Conservation (phyloP, 2,113 vertebrate species). For the Rhinoderma darwinii region DNA sequence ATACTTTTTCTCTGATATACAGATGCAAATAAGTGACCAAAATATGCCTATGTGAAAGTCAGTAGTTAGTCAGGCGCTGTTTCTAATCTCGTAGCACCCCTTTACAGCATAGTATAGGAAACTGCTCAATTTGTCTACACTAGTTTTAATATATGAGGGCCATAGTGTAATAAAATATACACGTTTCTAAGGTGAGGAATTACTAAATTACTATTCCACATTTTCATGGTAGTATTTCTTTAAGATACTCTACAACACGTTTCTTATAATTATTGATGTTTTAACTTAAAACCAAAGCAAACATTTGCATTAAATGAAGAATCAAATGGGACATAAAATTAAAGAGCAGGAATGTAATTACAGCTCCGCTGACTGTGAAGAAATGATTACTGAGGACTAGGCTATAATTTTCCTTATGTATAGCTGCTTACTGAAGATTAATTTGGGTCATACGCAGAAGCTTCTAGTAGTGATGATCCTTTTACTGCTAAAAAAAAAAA, state of each 20-base stretch:
- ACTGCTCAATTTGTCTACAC: too few species aligned
- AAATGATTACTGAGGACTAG: not conserved
- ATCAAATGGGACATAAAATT: conserved; percentile 29
- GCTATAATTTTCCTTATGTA: conserved; percentile 18
- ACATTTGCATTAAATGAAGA: conserved; percentile 28
- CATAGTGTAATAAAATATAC: not conserved
- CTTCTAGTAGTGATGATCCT: too few species aligned
- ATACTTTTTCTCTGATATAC: too few species aligned
- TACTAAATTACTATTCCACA: not conserved
- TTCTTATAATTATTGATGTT: not conserved
- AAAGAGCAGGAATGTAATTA: conserved; percentile 40
- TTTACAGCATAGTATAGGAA: too few species aligned
- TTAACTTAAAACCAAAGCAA: not conserved
- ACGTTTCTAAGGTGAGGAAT: not conserved
- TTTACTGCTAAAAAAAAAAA: not conserved
- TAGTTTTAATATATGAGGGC: too few species aligned
- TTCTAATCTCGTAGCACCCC: too few species aligned
- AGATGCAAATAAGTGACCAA: too few species aligned
- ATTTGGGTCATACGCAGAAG: not conserved
- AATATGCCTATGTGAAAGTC: too few species aligned
- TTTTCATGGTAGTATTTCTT: not conserved
- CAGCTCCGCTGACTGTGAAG: conserved; percentile 17
- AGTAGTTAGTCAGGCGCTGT: too few species aligned
- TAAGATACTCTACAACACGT: not conserved
- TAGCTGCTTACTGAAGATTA: not conserved